Conservation (phyloP, 2,888 invertebrate genomes). For the Xylocampa areola region DNA sequence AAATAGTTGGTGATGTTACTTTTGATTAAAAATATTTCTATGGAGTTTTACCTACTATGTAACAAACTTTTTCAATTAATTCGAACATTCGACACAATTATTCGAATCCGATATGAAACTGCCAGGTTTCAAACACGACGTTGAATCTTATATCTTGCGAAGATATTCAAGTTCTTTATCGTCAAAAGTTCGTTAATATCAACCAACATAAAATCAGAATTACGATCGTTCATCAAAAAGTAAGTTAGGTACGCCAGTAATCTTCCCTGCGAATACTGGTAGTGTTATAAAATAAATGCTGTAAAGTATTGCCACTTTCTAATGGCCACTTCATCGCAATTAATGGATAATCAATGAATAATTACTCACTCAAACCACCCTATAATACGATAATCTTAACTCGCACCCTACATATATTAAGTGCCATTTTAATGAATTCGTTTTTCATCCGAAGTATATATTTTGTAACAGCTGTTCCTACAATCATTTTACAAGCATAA, state of each 20-base stretch:
- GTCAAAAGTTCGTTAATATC: slow-evolving; percentile 35
- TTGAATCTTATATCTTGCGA: background rate
- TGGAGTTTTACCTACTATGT: too few species aligned
- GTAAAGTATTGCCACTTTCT: slow-evolving; percentile 25
- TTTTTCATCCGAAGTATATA: background rate
- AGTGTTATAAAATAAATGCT: slow-evolving; percentile 36
- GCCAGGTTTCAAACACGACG: background rate
- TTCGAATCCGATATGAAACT: slow-evolving; percentile 1
- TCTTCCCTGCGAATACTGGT: slow-evolving; percentile 2
- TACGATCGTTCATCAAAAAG: slow-evolving; percentile 42
- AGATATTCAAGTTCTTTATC: slow-evolving; percentile 22
- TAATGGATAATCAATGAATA: slow-evolving; percentile 52
- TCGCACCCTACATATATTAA: slow-evolving; percentile 19
- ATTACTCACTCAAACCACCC: slow-evolving; percentile 41
- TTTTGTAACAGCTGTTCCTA: background rate
- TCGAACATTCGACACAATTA: background rate
- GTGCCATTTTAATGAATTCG: slow-evolving; percentile 30
- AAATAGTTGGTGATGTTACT: slow-evolving; percentile 1
- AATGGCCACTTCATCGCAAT: slow-evolving; percentile 45
- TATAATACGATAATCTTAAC: slow-evolving; percentile 27
- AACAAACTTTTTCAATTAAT: background rate
- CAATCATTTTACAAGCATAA: slow-evolving; percentile 2
- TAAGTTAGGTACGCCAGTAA: background rate
- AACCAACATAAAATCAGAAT: slow-evolving; percentile 29
- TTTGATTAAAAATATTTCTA: slow-evolving; percentile 5